A percentile compares a stretch with the other conserved stretches of the same genome.
phyloP scores from a whole-genome alignment of 2,888 invertebrate genomes.

The Drosophila robusta region DNA sequence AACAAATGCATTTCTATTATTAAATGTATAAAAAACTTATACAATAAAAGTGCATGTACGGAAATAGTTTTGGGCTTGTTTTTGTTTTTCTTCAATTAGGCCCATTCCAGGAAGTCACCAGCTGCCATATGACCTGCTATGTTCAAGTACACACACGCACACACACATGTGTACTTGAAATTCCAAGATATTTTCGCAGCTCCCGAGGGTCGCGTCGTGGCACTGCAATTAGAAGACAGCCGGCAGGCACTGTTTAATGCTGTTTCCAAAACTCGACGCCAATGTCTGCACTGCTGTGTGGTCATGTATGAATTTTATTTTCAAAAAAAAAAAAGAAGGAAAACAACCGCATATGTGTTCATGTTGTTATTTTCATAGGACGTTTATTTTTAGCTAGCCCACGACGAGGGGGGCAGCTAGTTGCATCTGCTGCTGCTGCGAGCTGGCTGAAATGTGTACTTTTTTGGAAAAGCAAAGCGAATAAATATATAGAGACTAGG shows the following conservation, averaged over 20 bases:
- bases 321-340: slow-evolving; percentile 27
- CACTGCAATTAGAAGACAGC: slow-evolving; percentile 73
- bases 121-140: slow-evolving; percentile 63
- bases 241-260: slow-evolving; percentile 53
- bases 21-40: slow-evolving; percentile 44
- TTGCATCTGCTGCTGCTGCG: slow-evolving; percentile 13
- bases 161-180: slow-evolving; percentile 68
- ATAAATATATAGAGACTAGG: slow-evolving; percentile 3
- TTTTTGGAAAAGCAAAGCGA: slow-evolving; percentile 45
- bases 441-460: slow-evolving; percentile 27
- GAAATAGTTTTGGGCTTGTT: slow-evolving; percentile 31
- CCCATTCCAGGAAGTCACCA: slow-evolving; percentile 55
- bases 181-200: slow-evolving; percentile 78
- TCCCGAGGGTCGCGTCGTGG: slow-evolving; percentile 68
- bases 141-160: slow-evolving; percentile 60
- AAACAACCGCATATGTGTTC: slow-evolving; percentile 26
- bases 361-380: slow-evolving; percentile 37
- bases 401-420: slow-evolving; percentile 39
- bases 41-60: slow-evolving; percentile 45
- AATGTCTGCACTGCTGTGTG: slow-evolving; percentile 32
- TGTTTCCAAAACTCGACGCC: slow-evolving; percentile 55
- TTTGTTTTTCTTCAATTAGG: slow-evolving; percentile 36
- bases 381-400: slow-evolving; percentile 62
- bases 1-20: slow-evolving; percentile 69
- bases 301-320: slow-evolving; percentile 36